Evolutionary conservation across 53 echinoderm and acorn worm species (phyloP), one percentile per base, ranked within the genome.

Genomic region (Antedon mediterranea): DNA sequence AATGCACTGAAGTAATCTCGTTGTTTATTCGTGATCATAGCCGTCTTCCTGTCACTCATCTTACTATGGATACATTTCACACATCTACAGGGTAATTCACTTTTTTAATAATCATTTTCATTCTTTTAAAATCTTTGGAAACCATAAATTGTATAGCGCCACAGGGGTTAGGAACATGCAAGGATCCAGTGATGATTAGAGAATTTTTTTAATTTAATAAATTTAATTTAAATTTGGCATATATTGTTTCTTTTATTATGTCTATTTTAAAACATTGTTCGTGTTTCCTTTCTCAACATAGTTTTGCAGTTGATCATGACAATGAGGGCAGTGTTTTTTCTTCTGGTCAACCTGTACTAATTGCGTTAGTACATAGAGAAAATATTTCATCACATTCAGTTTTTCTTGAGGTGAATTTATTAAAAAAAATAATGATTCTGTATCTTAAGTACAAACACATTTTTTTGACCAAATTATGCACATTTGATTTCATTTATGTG

Each of bases 21-120:
- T 87, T 74, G 29, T 95, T 92, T 75, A 89, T 95, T 0, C 81
- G 82, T 75, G 95, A 95, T 81, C 95, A 95, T 71, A 83, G 87
- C 74, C 76, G 95, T 75, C 81, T 95, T n/a, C 95, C 95, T 20
- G 95, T 95, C 31, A 92, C 95, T 31, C 89, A 89, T 72, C 81
- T 95, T 4, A 95, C 95, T 9, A 72, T 89, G 76, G 85, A 81
- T 31, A 87, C 89, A 41, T 95, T 95, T 80, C 95, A 95, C 76
- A 87, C 89, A 28, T 89, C 93, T 70, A 85, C 87, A 71, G 87
- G 95, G 95, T 95, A 74, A 83, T 82, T 85, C 28, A 3, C 29
- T 31, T 30, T 31, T 11, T 37, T 37, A 6, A 37, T 11, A 37
- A 11, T n/a, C n/a, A n/a, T n/a, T n/a, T 15, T 44, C 15, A 13